phyloP scores from a whole-genome alignment of 2,888 invertebrate genomes.

The Agonopterix arenella region DNA sequence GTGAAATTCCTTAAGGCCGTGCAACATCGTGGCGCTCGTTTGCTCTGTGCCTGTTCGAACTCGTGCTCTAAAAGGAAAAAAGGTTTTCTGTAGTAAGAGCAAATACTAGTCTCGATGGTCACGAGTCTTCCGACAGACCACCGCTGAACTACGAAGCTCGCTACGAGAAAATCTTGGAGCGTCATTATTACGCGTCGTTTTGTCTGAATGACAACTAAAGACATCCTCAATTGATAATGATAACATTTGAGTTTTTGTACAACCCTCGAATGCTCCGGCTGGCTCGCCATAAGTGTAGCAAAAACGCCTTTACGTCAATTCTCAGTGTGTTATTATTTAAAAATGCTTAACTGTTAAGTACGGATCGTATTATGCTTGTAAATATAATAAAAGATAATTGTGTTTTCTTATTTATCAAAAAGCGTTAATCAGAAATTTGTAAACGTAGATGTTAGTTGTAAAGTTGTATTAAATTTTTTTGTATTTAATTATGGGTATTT shows the following conservation, averaged over 20 bases:
- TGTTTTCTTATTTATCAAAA: constrained; percentile 75
- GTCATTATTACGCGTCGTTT: constrained; percentile 13
- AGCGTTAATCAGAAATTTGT: constrained; percentile 65
- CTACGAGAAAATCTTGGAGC: constrained; percentile 14
- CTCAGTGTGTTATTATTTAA: constrained; percentile 77
- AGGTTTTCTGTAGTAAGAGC: constrained; percentile 65
- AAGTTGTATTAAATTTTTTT: constrained; percentile 74
- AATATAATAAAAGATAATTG: constrained; percentile 62
- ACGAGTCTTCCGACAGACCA: constrained; percentile 68
- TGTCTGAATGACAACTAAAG: constrained; percentile 13
- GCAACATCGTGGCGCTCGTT: constrained; percentile 70
- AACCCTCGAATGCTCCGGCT: constrained; percentile 47
- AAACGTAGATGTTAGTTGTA: constrained; percentile 74
- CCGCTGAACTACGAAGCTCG: constrained; percentile 50
- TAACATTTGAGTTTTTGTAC: constrained; percentile 16
- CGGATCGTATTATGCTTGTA: constrained; percentile 73
- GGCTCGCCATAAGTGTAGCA: constrained; percentile 66
- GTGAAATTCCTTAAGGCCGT: constrained; percentile 75
- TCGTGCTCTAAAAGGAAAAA: constrained; percentile 74
- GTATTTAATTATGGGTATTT: constrained; percentile 73
- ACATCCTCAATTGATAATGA: constrained; percentile 6
- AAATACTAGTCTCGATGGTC: constrained; percentile 67
- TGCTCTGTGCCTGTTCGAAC: constrained; percentile 65
- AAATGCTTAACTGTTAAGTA: constrained; percentile 69
- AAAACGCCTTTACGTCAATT: constrained; percentile 74